Evolutionary conservation across 2,113 vertebrate genomes (phyloP), one percentile per base, ranked within the genome.

Genomic region (Poeciliopsis occidentalis): DNA sequence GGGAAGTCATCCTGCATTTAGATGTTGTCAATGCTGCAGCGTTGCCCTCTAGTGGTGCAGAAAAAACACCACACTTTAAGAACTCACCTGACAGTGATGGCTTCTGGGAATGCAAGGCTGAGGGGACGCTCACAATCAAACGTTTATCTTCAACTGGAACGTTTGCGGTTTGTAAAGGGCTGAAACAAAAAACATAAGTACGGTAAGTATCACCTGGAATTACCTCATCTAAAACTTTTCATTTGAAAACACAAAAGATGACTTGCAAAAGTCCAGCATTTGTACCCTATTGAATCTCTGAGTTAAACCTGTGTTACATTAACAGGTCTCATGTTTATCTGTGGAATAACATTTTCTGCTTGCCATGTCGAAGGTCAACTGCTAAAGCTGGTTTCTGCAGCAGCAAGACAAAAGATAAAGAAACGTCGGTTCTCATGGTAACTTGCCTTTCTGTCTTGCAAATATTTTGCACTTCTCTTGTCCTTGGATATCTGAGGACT

Each of bases 91-190:
- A 84, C 15, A 99, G 95, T 10, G 95, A 95, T 1, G 97, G 98
- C 68, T 99, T 99, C 73, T 99, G 98, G 61, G 98, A 99, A 86
- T 99, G 98, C 51, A 99, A 95, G 26, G 83, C 87, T 78, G 96
- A 98, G 10, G 98, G 98, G 47, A 98, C 83, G 51, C 98, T 99
- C 90, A 99, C 94, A 63, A 99, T 92, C 83, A 99, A 75, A 61
- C 94, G 95, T 30, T 94, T 93, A 65, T 96, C 94, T 73, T 96
- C 95, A 84, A 98, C 68, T 26, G 93, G 86, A 37, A 79, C 60
- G 4, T 81, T 60, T 7, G 71, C 30, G 1, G 15, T 76, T 69
- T 85, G 92, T 69, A 89, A 51, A 72, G 78, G 78, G 76, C 96
- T 97, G 88, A 57, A 80, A 8, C 4, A 70, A 69, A 27, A 24